Evolutionary conservation across 2,797 vertebrate species (phyloP).

Genomic region (Liparis tanakae): DNA sequence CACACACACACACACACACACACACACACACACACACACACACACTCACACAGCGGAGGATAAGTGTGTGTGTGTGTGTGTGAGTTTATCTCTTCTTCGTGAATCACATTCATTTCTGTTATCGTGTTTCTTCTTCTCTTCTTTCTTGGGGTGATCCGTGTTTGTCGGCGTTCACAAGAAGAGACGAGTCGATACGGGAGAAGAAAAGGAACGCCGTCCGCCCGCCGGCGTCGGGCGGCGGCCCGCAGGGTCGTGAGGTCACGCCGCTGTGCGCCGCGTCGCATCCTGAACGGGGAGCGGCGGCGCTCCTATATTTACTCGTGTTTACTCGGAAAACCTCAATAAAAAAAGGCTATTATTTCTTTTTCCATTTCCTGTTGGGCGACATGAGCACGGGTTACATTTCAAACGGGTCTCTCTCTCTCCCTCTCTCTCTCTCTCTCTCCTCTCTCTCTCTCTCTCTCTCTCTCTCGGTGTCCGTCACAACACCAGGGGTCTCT

Average conservation of each 20-base stretch:
- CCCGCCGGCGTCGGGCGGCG: constrained; percentile 63
- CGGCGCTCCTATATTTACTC: constrained; percentile 72
- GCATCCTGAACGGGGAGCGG: constrained; percentile 71
- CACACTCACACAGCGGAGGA: constrained; percentile 58
- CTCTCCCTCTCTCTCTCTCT: no score
- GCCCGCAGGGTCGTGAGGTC: constrained; percentile 61
- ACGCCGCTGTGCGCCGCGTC: constrained; percentile 44
- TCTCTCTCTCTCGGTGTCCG: constrained; percentile 57
- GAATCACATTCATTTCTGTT: constrained; percentile 81
- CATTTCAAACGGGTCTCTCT: constrained; percentile 81
- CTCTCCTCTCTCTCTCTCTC: constrained; percentile 28
- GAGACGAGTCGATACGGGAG: constrained; percentile 70
- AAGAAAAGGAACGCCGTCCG: constrained; percentile 59
- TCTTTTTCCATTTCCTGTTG: constrained; percentile 80
- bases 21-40: constrained; percentile 39
- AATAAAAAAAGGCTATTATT: constrained; percentile 84
- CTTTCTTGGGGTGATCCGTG: constrained; percentile 73
- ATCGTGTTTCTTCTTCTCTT: constrained; percentile 72
- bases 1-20: no score
- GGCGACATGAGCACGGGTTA: constrained; percentile 79
- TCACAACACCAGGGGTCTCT: constrained; percentile 81
- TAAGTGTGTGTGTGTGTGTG: constrained; percentile 64
- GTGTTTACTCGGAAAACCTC: constrained; percentile 79
- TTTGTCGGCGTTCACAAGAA: constrained; percentile 78
- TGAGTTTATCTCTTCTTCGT: constrained; percentile 74